Base-by-base conservation (phyloP, 2,888 invertebrate genomes). In the Yponomeuta malinellus region DNA sequence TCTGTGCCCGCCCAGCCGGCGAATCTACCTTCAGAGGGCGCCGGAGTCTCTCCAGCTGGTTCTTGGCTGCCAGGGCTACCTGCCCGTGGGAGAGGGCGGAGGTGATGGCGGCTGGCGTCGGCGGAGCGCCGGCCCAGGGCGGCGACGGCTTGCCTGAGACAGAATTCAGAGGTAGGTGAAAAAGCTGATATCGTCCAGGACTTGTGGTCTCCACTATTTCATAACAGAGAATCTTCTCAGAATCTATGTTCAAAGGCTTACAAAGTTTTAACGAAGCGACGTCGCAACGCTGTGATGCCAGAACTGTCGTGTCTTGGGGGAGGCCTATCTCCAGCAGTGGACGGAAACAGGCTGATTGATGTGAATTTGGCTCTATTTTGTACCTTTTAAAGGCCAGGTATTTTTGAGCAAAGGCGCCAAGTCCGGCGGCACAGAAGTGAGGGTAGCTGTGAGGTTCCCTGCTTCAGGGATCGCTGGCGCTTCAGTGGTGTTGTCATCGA, bases 1-100 rank as follows among this genome's bases (percentile, higher is more conserved):
- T 93, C 78, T 96, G 96, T 70, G 96, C 96, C 64, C 94, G 93
- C 74, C 93, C 94, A 37, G 95, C 94, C 0, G 96, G 95, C 6
- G 94, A 93, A 72, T 94, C 89, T 0, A 86, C 75, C 0, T 85
- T 86, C 64, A 94, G 76, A 0, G 94, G 93, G 31, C 73, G 80
- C 9, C 89, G 78, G 8, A 73, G 69, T 52, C 86, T 87, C 74
- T 96, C 96, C 6, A 94, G 84, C 23, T 88, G 82, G 72, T 93
- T 89, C 4, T 94, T 90, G 69, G 92, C 86, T 0, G 86, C 82
- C 10, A 96, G 86, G 0, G 94, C 95, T 33, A 86, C 88, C 37
- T 93, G 88, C 0, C 95, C 95, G 6, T 86, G 91, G 68, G 83
- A 76, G 1, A 94, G 82, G 0, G 95, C 95, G 10, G 87, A 82